Percentiles rank a stretch among this genome's conserved stretches.
Conservation (phyloP, 2,888 invertebrate genomes). For the Folsomia manolachei region DNA sequence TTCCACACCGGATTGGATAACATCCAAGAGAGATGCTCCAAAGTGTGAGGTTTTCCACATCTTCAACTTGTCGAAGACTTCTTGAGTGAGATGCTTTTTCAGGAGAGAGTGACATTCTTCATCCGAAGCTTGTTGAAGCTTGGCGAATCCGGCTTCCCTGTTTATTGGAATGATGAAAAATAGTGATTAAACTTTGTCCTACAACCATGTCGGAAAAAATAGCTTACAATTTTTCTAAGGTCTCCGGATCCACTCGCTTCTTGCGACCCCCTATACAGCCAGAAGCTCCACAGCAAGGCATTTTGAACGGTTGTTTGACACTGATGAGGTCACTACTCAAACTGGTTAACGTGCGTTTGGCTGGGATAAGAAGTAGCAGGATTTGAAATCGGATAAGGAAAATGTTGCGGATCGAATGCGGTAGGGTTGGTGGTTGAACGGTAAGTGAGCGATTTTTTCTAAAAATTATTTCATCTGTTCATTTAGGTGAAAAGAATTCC, state of each 20-base stretch:
- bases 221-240: constrained; percentile 21
- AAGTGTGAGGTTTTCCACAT: constrained; percentile 83
- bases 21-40: constrained; percentile 87
- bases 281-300: constrained; percentile 18
- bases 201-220: neutral
- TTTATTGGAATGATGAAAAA: neutral
- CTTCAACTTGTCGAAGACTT: constrained; percentile 86
- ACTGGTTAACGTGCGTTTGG: too few species aligned
- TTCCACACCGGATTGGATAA: constrained; percentile 92
- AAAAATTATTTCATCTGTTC: too few species aligned
- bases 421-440: too few species aligned
- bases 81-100: constrained; percentile 91
- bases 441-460: too few species aligned
- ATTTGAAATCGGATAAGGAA: too few species aligned
- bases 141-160: constrained; percentile 79
- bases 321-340: neutral
- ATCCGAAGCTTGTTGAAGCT: constrained; percentile 74
- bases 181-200: neutral
- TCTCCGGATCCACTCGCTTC: constrained; percentile 21
- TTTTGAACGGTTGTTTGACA: neutral
- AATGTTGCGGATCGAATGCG: too few species aligned
- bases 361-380: too few species aligned
- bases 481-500: too few species aligned
- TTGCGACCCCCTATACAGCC: constrained; percentile 3
- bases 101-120: constrained; percentile 80